These are phyloP conservation scores for Platichthys flesus DNA, from an alignment of 2,113 vertebrate species.

Conservation along the genomic window DNA sequence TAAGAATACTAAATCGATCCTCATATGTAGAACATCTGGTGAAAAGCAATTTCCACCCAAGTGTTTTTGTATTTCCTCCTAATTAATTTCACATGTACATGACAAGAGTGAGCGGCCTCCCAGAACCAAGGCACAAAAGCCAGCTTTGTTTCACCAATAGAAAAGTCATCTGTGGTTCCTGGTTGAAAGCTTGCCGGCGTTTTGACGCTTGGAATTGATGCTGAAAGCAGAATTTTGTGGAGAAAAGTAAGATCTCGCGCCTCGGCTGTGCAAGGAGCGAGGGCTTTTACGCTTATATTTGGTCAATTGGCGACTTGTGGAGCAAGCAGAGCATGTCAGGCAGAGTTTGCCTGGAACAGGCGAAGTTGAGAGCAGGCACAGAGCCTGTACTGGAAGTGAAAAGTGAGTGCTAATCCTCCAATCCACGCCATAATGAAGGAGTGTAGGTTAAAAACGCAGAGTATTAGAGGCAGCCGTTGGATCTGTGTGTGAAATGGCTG, in stretches of 20 bases:
- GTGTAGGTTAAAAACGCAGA: conserved; percentile 44
- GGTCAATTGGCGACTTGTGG: conserved; percentile 38
- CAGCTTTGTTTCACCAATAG: conserved; percentile 80
- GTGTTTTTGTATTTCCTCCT: conserved; percentile 89
- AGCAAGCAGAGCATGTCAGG: conserved; percentile 38
- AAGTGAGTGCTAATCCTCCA: conserved; percentile 49
- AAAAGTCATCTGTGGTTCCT: conserved; percentile 76
- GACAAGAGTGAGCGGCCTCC: conserved; percentile 83
- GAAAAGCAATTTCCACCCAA: conserved; percentile 87
- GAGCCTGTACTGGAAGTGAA: conserved; percentile 47
- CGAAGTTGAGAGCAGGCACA: conserved; percentile 42
- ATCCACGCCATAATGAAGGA: conserved; percentile 59
- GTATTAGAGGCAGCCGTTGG: conserved; percentile 50
- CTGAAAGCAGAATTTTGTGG: conserved; percentile 64
- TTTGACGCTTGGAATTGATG: conserved; percentile 60
- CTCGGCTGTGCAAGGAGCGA: conserved; percentile 37
- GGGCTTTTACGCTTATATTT: conserved; percentile 52
- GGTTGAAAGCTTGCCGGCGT: conserved; percentile 49
- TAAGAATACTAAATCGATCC: conserved; percentile 82
- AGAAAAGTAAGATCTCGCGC: conserved; percentile 64
- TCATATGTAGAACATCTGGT: conserved; percentile 86
- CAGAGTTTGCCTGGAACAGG: conserved; percentile 36
- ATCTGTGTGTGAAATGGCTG: conserved; percentile 32
- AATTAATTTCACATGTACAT: conserved; percentile 89
- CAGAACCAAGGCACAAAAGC: conserved; percentile 83